Evolutionary conservation across 2,113 vertebrate species (phyloP), one percentile per base, ranked within the genome.

Genomic region (Ceyx cyanopectus): DNA sequence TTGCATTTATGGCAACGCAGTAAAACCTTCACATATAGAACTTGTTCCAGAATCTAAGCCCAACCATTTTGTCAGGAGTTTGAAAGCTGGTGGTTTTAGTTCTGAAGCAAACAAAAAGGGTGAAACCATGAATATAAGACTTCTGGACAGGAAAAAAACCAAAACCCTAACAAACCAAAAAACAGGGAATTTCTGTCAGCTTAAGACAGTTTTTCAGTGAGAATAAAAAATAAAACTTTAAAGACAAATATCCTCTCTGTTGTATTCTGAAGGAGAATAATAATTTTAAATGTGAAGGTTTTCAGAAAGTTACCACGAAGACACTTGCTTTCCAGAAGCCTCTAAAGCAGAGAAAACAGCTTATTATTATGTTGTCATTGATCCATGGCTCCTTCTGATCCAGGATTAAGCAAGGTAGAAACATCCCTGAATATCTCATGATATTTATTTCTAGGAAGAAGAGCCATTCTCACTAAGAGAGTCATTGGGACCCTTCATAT

Each of bases 401-500:
- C 27, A 62, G 7, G 3, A 56, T 4, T 0, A 51, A 5, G 3
- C 18, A 63, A 69, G 15, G 20, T 1, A 76, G 7, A 79, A 66
- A 60, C 2, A 6, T 0, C 3, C 5, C 24, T 45, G 26, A 81
- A 72, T 21, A 4, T 51, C 15, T 32, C 29, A 51, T 8, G 3
- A 56, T 13, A 21, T 14, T 23, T 34, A n/a, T 76, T 93, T 83
- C 65, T 27, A 48, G 14, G 13, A 20, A 53, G 32, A 84, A 54
- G 24, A 80, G 19, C 5, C 22, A 61, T 65, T 85, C 27, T 23
- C 16, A 62, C 5, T 3, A 61, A 32, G 10, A 81, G 3, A 63
- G 7, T 22, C 18, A 26, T 11, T 48, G 2, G 5, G 3, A 69
- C 7, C 3, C 5, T 63, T 34, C 7, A 12, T 8, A 3, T 7